Percentiles rank a stretch among this genome's conserved stretches.
phyloP scores from a whole-genome alignment of 1,140 invertebrate species.

The Paraescarpia echinospica region DNA sequence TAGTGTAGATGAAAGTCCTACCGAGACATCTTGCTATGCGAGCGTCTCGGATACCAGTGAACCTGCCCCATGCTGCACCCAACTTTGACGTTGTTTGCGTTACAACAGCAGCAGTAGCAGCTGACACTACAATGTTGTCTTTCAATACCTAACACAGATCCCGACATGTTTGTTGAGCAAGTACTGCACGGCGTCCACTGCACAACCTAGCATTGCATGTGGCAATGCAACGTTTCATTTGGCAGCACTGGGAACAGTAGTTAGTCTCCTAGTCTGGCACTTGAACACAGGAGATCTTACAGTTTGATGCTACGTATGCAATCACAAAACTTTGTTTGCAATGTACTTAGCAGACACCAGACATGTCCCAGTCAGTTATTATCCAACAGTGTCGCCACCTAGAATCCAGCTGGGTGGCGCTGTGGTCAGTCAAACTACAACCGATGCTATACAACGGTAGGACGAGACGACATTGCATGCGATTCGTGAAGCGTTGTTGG shows the following conservation, averaged over 20 bases:
- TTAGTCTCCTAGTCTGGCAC: not conserved
- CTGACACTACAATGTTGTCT: not conserved
- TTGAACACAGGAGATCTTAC: not conserved
- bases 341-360: not conserved
- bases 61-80: not conserved
- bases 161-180: not conserved
- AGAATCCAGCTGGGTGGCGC: not conserved
- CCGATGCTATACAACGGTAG: not conserved
- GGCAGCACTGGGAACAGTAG: not conserved
- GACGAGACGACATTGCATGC: not conserved
- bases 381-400: not conserved
- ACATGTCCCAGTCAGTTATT: not conserved
- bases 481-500: not conserved
- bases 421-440: not conserved
- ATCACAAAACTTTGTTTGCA: not conserved
- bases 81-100: not conserved
- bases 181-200: not conserved
- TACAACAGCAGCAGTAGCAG: not conserved
- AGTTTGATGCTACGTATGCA: too few species aligned
- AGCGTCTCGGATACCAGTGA: not conserved
- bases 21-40: not conserved
- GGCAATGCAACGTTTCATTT: not conserved
- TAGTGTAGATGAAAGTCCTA: not conserved
- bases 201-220: not conserved
- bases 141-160: not conserved